Evolutionary conservation across 1,140 invertebrate species (phyloP).

Genomic region (Achroia grisella): DNA sequence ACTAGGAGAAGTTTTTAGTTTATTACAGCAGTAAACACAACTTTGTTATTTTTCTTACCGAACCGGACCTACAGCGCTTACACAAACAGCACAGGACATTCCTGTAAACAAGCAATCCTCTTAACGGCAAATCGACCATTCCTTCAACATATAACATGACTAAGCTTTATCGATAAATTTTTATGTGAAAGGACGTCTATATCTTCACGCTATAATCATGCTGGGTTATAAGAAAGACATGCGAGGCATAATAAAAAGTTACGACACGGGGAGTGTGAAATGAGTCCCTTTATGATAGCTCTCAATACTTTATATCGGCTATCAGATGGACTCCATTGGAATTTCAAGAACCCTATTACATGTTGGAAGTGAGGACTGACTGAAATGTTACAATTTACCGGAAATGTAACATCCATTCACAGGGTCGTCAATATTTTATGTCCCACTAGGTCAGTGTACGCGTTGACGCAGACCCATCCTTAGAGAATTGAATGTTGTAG

Average conservation of each 20-base stretch:
- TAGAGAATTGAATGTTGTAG: too few species aligned
- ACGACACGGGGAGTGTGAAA: slow-evolving; percentile 1
- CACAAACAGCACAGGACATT: too few species aligned
- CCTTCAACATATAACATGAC: background rate
- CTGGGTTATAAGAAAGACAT: background rate
- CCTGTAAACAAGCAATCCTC: too few species aligned
- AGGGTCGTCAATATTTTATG: too few species aligned
- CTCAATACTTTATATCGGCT: slow-evolving; percentile 12
- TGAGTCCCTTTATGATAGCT: slow-evolving; percentile 10
- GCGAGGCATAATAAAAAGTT: slow-evolving; percentile 4
- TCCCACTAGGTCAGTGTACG: too few species aligned
- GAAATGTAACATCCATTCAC: too few species aligned
- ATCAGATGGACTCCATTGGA: slow-evolving; percentile 12
- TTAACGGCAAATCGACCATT: background rate
- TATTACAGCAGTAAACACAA: too few species aligned
- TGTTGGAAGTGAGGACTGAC: background rate
- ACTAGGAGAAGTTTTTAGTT: too few species aligned
- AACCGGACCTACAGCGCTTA: too few species aligned
- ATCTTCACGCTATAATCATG: background rate
- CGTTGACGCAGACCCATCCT: too few species aligned
- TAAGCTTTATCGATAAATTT: slow-evolving; percentile 1
- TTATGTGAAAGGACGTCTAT: background rate
- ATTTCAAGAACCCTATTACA: slow-evolving; percentile 3
- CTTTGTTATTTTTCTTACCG: too few species aligned
- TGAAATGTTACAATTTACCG: background rate